A percentile compares a stretch with the other conserved stretches of the same genome.
These are phyloP conservation scores for Clivina fossor DNA, from an alignment of 2,888 invertebrate genomes.

Conservation along the genomic window DNA sequence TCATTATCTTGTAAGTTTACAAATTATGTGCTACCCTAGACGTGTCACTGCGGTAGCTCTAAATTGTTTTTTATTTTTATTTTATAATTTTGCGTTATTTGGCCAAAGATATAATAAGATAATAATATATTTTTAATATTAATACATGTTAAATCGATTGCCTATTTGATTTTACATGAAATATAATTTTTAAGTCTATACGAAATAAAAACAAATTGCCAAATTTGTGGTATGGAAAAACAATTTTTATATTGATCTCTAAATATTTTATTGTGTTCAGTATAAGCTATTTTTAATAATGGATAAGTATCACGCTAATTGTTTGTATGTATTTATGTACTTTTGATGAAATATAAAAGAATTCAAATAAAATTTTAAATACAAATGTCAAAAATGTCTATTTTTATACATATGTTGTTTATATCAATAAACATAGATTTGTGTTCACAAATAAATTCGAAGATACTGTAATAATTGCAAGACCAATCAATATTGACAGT, in stretches of 20 bases:
- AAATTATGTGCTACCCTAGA: too few relatives aligned
- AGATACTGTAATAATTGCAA: too few relatives aligned
- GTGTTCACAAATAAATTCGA: too few relatives aligned
- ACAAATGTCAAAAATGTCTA: too few relatives aligned
- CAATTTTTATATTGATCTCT: conserved; percentile 28
- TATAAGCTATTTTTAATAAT: conserved; percentile 31
- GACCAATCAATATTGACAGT: too few relatives aligned
- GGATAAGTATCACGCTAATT: conserved; percentile 32
- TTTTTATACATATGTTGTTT: too few relatives aligned
- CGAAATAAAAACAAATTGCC: conserved; percentile 18
- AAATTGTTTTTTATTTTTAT: too few relatives aligned
- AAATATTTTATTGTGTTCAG: conserved; percentile 32
- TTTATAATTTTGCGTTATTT: conserved; percentile 1
- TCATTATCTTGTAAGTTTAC: conserved; percentile 28
- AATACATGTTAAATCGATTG: conserved; percentile 19
- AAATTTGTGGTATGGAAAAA: conserved; percentile 26
- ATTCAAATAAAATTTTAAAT: conserved; percentile 22
- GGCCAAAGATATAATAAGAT: conserved; percentile 21
- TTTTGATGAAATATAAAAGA: conserved; percentile 29
- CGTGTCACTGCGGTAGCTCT: too few relatives aligned
- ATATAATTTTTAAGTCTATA: conserved; percentile 21
- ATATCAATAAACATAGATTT: too few relatives aligned
- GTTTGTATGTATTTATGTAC: conserved; percentile 34
- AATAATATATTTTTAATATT: conserved; percentile 29
- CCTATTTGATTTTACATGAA: conserved; percentile 22